Percentiles rank a stretch among this genome's conserved stretches.
phyloP scores from a whole-genome alignment of 1,140 invertebrate genomes.

The Hyphantria cunea region DNA sequence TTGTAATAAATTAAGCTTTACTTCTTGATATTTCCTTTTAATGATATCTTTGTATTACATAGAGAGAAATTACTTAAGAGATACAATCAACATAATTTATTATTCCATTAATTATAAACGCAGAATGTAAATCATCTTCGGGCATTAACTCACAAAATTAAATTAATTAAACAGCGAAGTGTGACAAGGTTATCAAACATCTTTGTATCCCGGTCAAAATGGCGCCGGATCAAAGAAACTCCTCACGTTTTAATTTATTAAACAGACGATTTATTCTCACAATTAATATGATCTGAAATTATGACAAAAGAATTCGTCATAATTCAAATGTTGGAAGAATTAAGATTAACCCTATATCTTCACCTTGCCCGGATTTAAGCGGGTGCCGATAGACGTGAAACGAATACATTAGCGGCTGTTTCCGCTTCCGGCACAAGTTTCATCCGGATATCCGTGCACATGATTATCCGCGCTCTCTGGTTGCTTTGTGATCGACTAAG shows the following conservation, averaged over 20 bases:
- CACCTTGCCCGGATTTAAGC: constrained; percentile 65
- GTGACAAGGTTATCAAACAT: constrained; percentile 21
- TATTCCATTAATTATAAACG: neutral
- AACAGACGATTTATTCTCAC: constrained; percentile 26
- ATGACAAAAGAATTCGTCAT: constrained; percentile 47
- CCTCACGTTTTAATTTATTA: constrained; percentile 16
- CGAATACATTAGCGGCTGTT: constrained; percentile 64
- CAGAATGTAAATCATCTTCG: neutral
- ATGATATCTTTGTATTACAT: no score
- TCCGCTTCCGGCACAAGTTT: constrained; percentile 35
- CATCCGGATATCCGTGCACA: constrained; percentile 50
- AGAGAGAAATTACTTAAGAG: no score
- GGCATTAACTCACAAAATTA: constrained; percentile 11
- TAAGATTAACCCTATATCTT: constrained; percentile 74
- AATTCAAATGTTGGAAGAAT: constrained; percentile 65
- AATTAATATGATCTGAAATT: constrained; percentile 32
- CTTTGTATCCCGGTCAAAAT: constrained; percentile 1
- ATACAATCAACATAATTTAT: neutral
- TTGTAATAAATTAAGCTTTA: no score
- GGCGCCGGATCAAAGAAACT: constrained; percentile 5
- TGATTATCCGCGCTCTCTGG: constrained; percentile 43
- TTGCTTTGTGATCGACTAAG: constrained; percentile 36
- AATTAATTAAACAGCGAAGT: constrained; percentile 20
- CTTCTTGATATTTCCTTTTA: no score
- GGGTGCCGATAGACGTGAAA: constrained; percentile 60